Evolutionary conservation across 2,888 invertebrate genomes (phyloP).

Genomic region (Yponomeuta sedellus): DNA sequence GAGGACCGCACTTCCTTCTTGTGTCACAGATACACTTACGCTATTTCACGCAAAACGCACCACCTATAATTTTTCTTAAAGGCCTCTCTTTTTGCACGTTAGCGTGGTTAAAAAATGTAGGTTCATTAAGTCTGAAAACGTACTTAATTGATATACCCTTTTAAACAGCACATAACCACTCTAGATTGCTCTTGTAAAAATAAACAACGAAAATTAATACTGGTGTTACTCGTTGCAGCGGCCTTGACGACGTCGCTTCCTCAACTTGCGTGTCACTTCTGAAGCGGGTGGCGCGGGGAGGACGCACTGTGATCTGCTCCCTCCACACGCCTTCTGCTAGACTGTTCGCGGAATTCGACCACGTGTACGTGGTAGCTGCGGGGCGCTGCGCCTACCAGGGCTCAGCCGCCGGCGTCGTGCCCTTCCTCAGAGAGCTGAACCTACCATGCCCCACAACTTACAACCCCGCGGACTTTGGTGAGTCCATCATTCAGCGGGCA

Average conservation of each 20-base stretch:
- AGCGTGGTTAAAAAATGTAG: too few relatives aligned
- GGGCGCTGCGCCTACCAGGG: constrained; percentile 96
- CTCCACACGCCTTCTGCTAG: constrained; percentile 97
- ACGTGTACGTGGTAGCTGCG: constrained; percentile 91
- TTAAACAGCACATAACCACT: too few relatives aligned
- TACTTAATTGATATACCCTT: too few relatives aligned
- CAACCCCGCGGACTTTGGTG: constrained; percentile 97
- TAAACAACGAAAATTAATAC: too few relatives aligned
- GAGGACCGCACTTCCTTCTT: too few relatives aligned
- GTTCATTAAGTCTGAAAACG: too few relatives aligned
- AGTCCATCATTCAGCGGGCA: too few relatives aligned
- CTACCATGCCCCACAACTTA: constrained; percentile 93
- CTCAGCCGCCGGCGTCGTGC: constrained; percentile 84
- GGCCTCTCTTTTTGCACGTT: too few relatives aligned
- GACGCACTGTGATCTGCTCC: constrained; percentile 94
- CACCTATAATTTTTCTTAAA: too few relatives aligned
- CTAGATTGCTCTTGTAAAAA: too few relatives aligned
- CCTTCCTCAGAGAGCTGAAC: constrained; percentile 85
- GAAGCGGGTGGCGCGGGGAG: constrained; percentile 88
- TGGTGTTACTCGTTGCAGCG: constrained; percentile 70
- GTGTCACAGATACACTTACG: too few relatives aligned
- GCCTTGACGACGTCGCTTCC: constrained; percentile 93
- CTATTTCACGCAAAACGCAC: too few relatives aligned
- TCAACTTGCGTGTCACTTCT: constrained; percentile 91
- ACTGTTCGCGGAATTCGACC: constrained; percentile 93